These are phyloP conservation scores for Conus betulinus DNA, from an alignment of 1,140 invertebrate species.

Conservation along the genomic window DNA sequence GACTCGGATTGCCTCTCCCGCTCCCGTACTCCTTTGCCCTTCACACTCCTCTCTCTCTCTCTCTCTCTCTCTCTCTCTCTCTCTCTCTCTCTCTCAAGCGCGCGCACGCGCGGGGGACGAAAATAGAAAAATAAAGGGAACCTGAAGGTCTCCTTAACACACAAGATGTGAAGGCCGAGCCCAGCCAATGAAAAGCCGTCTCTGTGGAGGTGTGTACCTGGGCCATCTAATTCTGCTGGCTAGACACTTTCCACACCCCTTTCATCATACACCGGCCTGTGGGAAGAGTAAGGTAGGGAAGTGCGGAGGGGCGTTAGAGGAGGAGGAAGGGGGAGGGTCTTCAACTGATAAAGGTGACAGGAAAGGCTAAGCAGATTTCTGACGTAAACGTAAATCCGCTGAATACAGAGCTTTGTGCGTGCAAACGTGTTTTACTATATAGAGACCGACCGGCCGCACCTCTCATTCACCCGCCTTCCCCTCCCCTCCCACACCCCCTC, in stretches of 20 bases:
- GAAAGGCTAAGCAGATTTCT: too few species aligned
- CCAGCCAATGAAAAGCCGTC: background rate
- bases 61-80: constrained; percentile 13
- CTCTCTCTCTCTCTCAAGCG: background rate
- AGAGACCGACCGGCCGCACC: too few species aligned
- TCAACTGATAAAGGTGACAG: too few species aligned
- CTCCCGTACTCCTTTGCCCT: background rate
- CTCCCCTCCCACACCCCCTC: background rate
- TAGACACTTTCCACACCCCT: background rate
- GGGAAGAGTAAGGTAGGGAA: too few species aligned
- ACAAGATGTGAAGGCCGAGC: background rate
- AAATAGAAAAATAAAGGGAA: background rate
- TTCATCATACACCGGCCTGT: background rate
- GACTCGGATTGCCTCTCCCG: too few species aligned
- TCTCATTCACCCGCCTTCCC: background rate
- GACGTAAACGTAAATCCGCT: too few species aligned
- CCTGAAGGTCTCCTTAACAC: background rate
- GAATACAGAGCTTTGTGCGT: too few species aligned
- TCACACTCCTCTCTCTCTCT: background rate
- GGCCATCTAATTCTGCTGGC: too few species aligned
- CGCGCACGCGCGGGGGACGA: background rate
- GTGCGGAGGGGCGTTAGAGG: too few species aligned
- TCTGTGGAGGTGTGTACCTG: background rate
- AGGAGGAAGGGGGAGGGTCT: too few species aligned
- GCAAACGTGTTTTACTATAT: too few species aligned